Evolutionary conservation across 2,797 vertebrate species (phyloP).

Genomic region (Anas bernieri): DNA sequence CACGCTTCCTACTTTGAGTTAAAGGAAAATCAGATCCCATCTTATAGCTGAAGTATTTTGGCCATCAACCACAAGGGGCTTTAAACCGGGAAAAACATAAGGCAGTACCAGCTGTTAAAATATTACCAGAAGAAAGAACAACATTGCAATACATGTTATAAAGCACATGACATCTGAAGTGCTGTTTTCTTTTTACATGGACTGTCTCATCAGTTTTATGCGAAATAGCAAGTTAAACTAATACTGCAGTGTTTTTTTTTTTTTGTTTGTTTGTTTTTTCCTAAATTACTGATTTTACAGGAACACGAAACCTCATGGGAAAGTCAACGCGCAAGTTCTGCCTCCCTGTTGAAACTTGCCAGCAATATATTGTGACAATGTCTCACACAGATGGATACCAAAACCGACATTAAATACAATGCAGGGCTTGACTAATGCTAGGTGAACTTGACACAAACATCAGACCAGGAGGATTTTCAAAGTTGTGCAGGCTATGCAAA

Average conservation of each 20-base stretch:
- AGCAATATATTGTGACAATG: constrained; percentile 14
- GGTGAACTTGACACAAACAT: not conserved
- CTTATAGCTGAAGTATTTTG: constrained; percentile 34
- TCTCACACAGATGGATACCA: constrained; percentile 30
- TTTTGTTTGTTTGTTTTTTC: not conserved
- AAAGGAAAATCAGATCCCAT: not conserved
- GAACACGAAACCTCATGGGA: constrained; percentile 16
- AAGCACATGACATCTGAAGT: not conserved
- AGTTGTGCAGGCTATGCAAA: not conserved
- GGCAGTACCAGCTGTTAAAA: constrained; percentile 48
- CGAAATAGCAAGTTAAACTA: constrained; percentile 31
- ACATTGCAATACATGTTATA: not conserved
- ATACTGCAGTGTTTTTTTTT: not conserved
- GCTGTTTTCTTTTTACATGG: constrained; percentile 5
- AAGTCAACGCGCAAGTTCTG: constrained; percentile 36
- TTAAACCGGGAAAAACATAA: constrained; percentile 40
- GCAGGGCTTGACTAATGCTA: not conserved
- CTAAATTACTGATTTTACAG: constrained; percentile 48
- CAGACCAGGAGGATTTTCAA: not conserved
- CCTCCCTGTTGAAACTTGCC: constrained; percentile 33
- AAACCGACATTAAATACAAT: constrained; percentile 30
- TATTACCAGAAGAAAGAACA: not conserved
- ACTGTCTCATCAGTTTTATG: constrained; percentile 11
- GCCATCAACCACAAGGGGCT: constrained; percentile 40
- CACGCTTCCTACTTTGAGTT: not conserved